These are phyloP conservation scores for Apodemus speciosus DNA, from an alignment of 2,113 vertebrate genomes.

Conservation along the genomic window DNA sequence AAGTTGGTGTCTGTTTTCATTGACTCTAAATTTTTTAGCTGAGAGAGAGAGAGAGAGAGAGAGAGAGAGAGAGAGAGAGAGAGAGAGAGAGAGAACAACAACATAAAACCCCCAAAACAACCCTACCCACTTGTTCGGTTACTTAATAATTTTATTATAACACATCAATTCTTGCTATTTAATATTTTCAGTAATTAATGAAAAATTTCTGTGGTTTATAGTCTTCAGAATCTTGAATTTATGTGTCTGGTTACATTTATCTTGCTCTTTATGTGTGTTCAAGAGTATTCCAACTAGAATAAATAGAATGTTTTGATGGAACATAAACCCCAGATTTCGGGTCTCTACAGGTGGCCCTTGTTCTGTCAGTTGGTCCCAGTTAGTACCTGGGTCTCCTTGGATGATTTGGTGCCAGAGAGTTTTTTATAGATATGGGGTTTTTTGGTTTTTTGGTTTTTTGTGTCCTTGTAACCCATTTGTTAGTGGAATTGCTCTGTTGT, in stretches of 20 bases:
- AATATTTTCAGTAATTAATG: slow-evolving; percentile 41
- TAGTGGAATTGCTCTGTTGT: slow-evolving; percentile 21
- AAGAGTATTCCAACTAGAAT: slow-evolving; percentile 63
- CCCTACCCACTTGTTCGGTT: background rate
- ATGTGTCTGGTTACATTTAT: slow-evolving; percentile 56
- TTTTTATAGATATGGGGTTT: slow-evolving; percentile 57
- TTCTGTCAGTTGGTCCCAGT: background rate
- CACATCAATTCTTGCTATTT: slow-evolving; percentile 47
- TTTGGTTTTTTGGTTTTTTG: background rate
- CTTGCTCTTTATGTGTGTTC: slow-evolving; percentile 45
- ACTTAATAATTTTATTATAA: slow-evolving; percentile 62
- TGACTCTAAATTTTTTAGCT: slow-evolving; percentile 47
- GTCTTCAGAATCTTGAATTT: slow-evolving; percentile 63
- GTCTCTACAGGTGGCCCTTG: slow-evolving; percentile 17
- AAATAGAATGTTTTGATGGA: slow-evolving; percentile 55
- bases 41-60: background rate
- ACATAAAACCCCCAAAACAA: background rate
- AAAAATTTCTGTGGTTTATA: slow-evolving; percentile 52
- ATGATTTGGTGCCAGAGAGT: slow-evolving; percentile 63
- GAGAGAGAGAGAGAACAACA: background rate
- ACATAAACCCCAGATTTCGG: slow-evolving; percentile 48
- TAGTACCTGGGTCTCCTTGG: slow-evolving; percentile 60
- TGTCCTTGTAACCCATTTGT: slow-evolving; percentile 46
- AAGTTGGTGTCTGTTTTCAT: slow-evolving; percentile 68
- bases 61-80: background rate